Evolutionary conservation across 2,888 invertebrate species (phyloP), one percentile per base, ranked within the genome.

Genomic region (Uloborus plumipes): DNA sequence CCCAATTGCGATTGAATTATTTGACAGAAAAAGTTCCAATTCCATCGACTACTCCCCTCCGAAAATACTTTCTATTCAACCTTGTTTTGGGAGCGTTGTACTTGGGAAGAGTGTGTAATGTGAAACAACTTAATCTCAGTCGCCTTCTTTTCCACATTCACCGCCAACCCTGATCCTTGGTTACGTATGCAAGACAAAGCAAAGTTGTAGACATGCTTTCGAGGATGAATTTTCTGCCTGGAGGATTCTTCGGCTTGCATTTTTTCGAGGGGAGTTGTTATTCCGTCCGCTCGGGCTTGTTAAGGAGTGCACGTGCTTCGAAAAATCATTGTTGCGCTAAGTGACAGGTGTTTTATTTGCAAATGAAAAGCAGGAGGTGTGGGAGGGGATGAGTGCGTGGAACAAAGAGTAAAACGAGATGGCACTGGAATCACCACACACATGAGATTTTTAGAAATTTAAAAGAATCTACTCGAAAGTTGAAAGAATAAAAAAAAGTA

Each of bases 321-420:
- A 71, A 67, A 62, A 78, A 78, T 53, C 71, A 72, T 50, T 71
- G 65, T 65, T 61, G 66, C 26, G 58, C 53, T 67, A 61, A 73
- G 72, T 79, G 79, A 67, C 79, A 79, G 73, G 72, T 67, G 67
- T 79, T 79, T 79, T 72, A 79, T 79, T 73, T 73, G 72, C 65
- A 73, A 73, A 73, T 72, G 67, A 72, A 61, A 65, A 20, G 61
- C 22, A 18, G 50, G 55, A 18, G 75, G 62, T 59, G 15, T 26
- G 47, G 18, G 22, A 75, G 22, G 51, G 51, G 50, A 9, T 11
- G 26, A 16, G 20, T n/a, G 31, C 18, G 26, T 26, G 16, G n/a
- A 26, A 31, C 62, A 31, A 18, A 26, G 26, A 62, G 26, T 62
- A 62, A 62, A 62, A 7, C 2, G 26, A 39, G 39, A 39, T 39